Base-by-base conservation (phyloP, 2,888 invertebrate genomes). In the Xestoiulus laeticollis region DNA sequence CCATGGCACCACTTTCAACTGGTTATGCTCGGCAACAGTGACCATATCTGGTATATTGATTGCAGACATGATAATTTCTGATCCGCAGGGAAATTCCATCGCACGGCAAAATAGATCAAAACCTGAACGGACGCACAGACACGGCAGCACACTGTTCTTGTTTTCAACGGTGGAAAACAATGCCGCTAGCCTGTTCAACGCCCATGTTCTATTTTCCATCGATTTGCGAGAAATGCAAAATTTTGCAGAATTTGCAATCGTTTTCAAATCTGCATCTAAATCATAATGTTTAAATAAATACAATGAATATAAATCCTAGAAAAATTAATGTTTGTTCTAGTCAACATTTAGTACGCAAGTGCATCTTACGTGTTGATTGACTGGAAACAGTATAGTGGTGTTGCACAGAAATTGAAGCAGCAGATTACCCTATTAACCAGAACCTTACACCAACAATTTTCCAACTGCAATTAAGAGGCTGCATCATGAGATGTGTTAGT, bases 61-160 rank as follows among this genome's bases (percentile, higher is more conserved):
- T 44, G 92, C 92, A 4, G 92, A 91, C 91, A 92, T 91, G 86
- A 92, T 91, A 87, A 92, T 90, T 89, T 92, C 92, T 86, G 92
- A 92, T 48, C 91, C 92, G n/a, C 89, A 89, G 5, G 91, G 91
- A 89, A 91, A 92, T 44, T 90, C 89, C 89, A 90, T 91, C 33
- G 90, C 91, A 88, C 89, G 89, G 33, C 91, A 90, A 87, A 90
- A 91, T 30, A 91, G 89, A 83, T 92, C 91, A 88, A 92, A 90
- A 68, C 90, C 91, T 88, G 91, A 90, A 59, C 92, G 89, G 22
- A 91, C 91, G 53, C 91, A 91, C 43, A 91, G 89, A 87, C 90
- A 90, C 12, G 91, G 90, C 48, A 92, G 88, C 5, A 82, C 83
- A 3, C 33, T 33, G 16, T 68, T 32, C 30, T 88, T 85, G 43